These are phyloP conservation scores for Neodontobutis hainanensis DNA, from an alignment of 2,113 vertebrate species.

Conservation along the genomic window DNA sequence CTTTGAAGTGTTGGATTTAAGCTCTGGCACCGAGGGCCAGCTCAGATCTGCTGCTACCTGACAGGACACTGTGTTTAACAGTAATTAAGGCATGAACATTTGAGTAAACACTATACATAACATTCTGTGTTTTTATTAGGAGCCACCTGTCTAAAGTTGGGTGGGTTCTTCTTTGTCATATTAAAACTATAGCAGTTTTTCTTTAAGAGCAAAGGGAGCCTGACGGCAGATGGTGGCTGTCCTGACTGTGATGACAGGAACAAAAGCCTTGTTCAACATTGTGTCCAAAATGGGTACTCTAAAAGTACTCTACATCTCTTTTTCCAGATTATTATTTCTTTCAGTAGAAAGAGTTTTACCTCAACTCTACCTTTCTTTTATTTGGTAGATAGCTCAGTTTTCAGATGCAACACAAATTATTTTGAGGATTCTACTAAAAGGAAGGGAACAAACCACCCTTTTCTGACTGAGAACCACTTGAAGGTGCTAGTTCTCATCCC, in stretches of 20 bases:
- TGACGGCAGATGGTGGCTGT: constrained; percentile 60
- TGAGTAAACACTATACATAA: neutral
- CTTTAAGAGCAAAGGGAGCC: constrained; percentile 38
- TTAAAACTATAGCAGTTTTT: constrained; percentile 54
- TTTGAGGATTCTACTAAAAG: too few species aligned
- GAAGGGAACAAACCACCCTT: too few species aligned
- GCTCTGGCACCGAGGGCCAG: constrained; percentile 39
- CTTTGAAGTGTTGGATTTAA: constrained; percentile 54
- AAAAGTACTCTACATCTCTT: constrained; percentile 20
- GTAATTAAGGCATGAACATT: neutral
- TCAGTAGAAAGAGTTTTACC: too few species aligned
- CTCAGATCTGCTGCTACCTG: constrained; percentile 53
- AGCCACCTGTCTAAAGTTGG: constrained; percentile 67
- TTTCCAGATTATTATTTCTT: too few species aligned
- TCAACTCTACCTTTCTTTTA: too few species aligned
- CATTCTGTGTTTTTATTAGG: constrained; percentile 26
- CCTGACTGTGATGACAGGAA: constrained; percentile 15
- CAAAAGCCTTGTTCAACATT: constrained; percentile 4
- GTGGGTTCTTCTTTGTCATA: constrained; percentile 41
- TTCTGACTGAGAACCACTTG: too few species aligned
- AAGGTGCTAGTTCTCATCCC: too few species aligned
- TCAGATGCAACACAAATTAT: too few species aligned
- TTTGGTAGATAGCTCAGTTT: too few species aligned
- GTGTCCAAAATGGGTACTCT: too few species aligned
- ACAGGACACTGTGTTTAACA: constrained; percentile 8